phyloP scores from a whole-genome alignment of 2,113 vertebrate species.

The Recurvirostra avosetta region DNA sequence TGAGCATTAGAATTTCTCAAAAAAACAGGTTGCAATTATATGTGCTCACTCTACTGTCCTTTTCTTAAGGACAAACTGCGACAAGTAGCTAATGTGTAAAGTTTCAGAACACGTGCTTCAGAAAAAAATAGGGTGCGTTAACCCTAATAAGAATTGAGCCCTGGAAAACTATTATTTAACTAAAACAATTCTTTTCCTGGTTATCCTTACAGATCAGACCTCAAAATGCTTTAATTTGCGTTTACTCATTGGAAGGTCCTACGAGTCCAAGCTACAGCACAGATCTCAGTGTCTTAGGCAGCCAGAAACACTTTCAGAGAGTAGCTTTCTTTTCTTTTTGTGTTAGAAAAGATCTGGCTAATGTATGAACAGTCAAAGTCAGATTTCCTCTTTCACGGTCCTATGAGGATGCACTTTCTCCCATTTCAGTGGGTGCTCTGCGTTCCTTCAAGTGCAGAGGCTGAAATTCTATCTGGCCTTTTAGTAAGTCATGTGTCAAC shows the following conservation, averaged over 20 bases:
- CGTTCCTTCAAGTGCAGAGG: neutral
- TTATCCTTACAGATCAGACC: neutral
- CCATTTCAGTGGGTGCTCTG: neutral
- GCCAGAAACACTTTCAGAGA: neutral
- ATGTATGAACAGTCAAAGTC: neutral
- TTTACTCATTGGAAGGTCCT: neutral
- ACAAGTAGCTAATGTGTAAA: neutral
- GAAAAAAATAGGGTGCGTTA: neutral
- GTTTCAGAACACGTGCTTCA: neutral
- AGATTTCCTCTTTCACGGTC: neutral
- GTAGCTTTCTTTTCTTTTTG: neutral
- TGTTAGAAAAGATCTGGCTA: neutral
- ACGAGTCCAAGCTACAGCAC: neutral
- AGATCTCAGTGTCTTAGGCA: neutral
- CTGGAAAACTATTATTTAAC: neutral
- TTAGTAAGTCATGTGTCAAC: neutral
- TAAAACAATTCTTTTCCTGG: neutral
- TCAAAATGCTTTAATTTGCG: neutral
- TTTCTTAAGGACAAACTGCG: neutral
- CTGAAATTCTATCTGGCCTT: slow-evolving; percentile 19
- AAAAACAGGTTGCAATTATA: neutral
- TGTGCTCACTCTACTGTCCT: neutral
- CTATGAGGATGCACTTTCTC: neutral
- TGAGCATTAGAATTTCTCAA: neutral
- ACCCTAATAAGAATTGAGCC: neutral